Percentiles rank a stretch among this genome's conserved stretches.
These are phyloP conservation scores for Percopsis transmontana DNA, from an alignment of 2,113 vertebrate species.

Conservation along the genomic window DNA sequence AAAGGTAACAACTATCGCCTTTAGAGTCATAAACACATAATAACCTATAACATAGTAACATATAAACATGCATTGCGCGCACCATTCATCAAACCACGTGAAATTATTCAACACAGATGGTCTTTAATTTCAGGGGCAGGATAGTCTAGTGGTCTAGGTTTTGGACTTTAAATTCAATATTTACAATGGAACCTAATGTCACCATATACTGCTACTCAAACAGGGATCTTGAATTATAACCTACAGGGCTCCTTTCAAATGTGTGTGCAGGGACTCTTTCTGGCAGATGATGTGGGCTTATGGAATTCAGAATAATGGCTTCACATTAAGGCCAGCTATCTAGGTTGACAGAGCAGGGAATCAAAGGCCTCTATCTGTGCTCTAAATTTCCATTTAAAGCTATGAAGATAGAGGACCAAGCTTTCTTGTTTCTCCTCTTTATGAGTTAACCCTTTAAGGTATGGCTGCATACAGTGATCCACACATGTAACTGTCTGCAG, in stretches of 20 bases:
- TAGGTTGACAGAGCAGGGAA: conserved; percentile 27
- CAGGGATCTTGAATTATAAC: conserved; percentile 25
- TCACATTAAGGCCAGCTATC: conserved; percentile 36
- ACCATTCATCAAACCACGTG: background rate
- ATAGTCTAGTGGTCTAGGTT: too few relatives aligned
- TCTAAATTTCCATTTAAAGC: conserved; percentile 2
- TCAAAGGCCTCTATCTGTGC: conserved; percentile 9
- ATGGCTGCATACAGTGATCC: too few relatives aligned
- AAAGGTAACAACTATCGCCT: conserved; percentile 42
- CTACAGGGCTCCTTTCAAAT: conserved; percentile 24
- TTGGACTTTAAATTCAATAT: background rate
- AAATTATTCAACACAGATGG: too few relatives aligned
- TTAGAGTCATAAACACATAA: conserved; percentile 63
- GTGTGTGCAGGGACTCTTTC: conserved; percentile 6
- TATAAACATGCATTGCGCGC: conserved; percentile 55
- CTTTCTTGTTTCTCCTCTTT: background rate
- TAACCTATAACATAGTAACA: conserved; percentile 42
- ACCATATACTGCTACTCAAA: conserved; percentile 23
- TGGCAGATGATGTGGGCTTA: conserved; percentile 47
- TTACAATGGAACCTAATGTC: conserved; percentile 29
- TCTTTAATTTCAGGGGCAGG: too few relatives aligned
- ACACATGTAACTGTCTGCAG: too few relatives aligned
- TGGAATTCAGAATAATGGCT: conserved; percentile 39
- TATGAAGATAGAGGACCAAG: background rate
- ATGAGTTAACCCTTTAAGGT: too few relatives aligned